Evolutionary conservation across 2,797 vertebrate species (phyloP).

Genomic region (Onychomys torridus): DNA sequence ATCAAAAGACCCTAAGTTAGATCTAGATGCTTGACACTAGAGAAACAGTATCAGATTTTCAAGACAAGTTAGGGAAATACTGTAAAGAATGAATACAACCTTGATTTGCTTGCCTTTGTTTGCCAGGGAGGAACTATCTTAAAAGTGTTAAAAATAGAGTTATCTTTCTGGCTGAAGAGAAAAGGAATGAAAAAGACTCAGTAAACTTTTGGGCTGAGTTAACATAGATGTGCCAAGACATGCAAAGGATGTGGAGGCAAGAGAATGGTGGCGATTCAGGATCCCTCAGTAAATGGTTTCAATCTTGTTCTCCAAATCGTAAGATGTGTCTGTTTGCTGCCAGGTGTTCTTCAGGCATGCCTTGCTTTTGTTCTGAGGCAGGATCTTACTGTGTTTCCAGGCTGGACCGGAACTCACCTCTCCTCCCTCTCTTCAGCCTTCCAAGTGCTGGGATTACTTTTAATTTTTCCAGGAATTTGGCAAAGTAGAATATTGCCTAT

Average conservation of each 20-base stretch:
- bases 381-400: neutral
- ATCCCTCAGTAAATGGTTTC: neutral
- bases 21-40: neutral
- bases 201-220: constrained; percentile 57
- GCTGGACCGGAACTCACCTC: neutral
- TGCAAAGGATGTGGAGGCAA: neutral
- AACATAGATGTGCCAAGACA: neutral
- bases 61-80: constrained; percentile 20
- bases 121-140: constrained; percentile 39
- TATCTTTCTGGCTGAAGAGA: constrained; percentile 60
- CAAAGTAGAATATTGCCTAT: neutral
- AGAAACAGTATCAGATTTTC: neutral
- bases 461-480: constrained; percentile 31
- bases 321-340: neutral
- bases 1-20: neutral
- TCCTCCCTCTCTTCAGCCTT: neutral
- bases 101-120: constrained; percentile 47
- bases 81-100: constrained; percentile 23
- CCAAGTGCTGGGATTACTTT: neutral
- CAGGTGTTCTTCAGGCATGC: constrained; percentile 11
- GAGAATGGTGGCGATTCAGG: neutral
- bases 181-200: constrained; percentile 46
- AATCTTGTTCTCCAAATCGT: neutral
- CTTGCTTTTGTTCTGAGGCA: neutral
- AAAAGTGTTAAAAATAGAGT: constrained; percentile 1